phyloP scores from a whole-genome alignment of 2,113 vertebrate species.

The Zosterops borbonicus region DNA sequence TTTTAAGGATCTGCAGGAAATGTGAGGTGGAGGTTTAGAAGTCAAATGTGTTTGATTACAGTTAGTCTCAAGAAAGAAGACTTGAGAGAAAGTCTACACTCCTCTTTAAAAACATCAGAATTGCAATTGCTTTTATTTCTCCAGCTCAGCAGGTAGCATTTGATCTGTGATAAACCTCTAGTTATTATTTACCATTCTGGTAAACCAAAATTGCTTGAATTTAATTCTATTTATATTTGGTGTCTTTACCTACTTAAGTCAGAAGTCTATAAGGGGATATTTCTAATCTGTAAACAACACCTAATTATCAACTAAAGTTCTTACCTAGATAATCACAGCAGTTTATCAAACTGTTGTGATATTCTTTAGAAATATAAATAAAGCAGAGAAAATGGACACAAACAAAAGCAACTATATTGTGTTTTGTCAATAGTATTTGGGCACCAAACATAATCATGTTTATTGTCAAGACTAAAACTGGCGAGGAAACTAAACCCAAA shows the following conservation, averaged over 20 bases:
- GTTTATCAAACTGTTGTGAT: slow-evolving; percentile 11
- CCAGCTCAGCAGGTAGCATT: not conserved
- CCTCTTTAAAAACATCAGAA: not conserved
- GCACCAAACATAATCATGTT: not conserved
- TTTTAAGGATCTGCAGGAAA: not conserved
- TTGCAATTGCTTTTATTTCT: slow-evolving; percentile 10
- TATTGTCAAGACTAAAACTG: slow-evolving; percentile 1
- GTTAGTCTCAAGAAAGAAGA: not conserved
- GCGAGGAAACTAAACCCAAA: not conserved
- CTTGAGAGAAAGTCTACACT: not conserved
- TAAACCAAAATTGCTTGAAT: slow-evolving; percentile 21
- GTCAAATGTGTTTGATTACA: not conserved
- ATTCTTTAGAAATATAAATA: not conserved
- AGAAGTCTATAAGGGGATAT: not conserved
- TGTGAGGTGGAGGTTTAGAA: not conserved
- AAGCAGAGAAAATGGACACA: not conserved
- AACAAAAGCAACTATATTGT: not conserved
- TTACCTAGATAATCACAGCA: not conserved
- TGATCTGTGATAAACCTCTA: slow-evolving; percentile 24
- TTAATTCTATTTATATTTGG: not conserved
- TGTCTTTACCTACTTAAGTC: not conserved
- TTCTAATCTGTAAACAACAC: not conserved
- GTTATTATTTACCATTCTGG: not conserved
- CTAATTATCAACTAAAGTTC: slow-evolving; percentile 37
- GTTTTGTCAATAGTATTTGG: not conserved